Evolutionary conservation across 2,113 vertebrate genomes (phyloP), one percentile per base, ranked within the genome.

Genomic region (Microtus richardsoni): DNA sequence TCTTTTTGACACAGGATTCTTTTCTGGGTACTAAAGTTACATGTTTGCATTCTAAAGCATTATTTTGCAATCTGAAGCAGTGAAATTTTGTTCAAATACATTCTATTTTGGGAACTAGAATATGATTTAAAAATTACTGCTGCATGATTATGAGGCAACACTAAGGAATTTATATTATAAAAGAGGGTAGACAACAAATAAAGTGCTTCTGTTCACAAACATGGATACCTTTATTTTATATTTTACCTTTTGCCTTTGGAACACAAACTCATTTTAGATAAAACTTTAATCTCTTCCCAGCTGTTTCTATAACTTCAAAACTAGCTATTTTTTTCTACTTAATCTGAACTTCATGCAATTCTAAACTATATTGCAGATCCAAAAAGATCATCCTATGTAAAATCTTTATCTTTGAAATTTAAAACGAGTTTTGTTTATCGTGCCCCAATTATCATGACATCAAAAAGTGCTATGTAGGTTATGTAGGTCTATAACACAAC

Each of bases 231-330:
- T 58, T 64, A 64, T 19, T 83, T 52, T 62, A 95, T 91, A 52
- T 78, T 78, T 24, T 54, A 54, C n/a, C 16, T 83, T 28, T 73
- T 91, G 33, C 21, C 30, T 11, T 47, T 94, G 26, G 11, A 44
- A 7, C 8, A 83, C 5, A 88, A n/a, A 96, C 8, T 77, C 49
- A 70, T 85, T 90, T 47, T 44, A 82, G 12, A 47, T 66, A 97
- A 95, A 95, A 90, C 73, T 12, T 36, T 95, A 71, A 89, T 70
- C 77, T 44, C 93, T 70, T 44, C 49, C 74, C 90, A 96, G 19
- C 12, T 70, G 79, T 8, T 93, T 79, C 11, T 19, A 30, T 93
- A 83, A 11, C 0, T 22, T 24, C 6, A 49, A 62, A 83, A 6
- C 41, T 33, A 24, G 19, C 41, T 84, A 52, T 68, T 73, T 92